Evolutionary conservation across 2,888 invertebrate genomes (phyloP).

Genomic region (Perithous albicinctus): DNA sequence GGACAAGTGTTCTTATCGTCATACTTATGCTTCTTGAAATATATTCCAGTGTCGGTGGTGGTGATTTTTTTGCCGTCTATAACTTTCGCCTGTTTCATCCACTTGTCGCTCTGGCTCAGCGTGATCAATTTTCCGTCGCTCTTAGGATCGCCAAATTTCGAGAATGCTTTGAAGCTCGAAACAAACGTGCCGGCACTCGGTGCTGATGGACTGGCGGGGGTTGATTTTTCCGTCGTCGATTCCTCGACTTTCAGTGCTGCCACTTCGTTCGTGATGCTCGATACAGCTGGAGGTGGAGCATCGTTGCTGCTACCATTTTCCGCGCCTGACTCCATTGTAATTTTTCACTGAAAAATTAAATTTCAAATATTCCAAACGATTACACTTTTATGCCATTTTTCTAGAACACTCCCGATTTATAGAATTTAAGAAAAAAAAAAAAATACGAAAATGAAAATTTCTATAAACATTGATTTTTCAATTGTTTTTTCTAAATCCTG

Average conservation of each 20-base stretch:
- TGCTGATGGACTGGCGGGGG: constrained; percentile 76
- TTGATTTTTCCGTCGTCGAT: constrained; percentile 69
- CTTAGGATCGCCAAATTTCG: constrained; percentile 94
- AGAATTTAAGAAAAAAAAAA: no score
- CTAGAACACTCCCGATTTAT: no score
- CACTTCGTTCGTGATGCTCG: constrained; percentile 72
- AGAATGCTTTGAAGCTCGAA: constrained; percentile 89
- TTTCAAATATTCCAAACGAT: neutral
- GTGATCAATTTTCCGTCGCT: constrained; percentile 94
- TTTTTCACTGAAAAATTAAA: constrained; percentile 48
- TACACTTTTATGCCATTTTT: no score
- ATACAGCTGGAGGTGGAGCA: constrained; percentile 53
- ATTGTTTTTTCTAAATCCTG: no score
- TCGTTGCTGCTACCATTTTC: constrained; percentile 65
- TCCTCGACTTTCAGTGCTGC: constrained; percentile 78
- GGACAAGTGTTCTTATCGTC: constrained; percentile 61
- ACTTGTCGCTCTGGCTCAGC: constrained; percentile 96
- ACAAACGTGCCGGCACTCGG: constrained; percentile 74
- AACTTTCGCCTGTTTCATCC: constrained; percentile 96
- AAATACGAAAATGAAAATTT: no score
- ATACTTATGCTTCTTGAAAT: constrained; percentile 95
- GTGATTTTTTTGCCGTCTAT: constrained; percentile 94
- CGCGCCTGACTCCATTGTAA: constrained; percentile 64
- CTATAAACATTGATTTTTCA: no score
- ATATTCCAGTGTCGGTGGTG: constrained; percentile 95